Conservation (phyloP, 37 sponge, comb jelly and placozoan genomes). For the Agelas oroides region DNA sequence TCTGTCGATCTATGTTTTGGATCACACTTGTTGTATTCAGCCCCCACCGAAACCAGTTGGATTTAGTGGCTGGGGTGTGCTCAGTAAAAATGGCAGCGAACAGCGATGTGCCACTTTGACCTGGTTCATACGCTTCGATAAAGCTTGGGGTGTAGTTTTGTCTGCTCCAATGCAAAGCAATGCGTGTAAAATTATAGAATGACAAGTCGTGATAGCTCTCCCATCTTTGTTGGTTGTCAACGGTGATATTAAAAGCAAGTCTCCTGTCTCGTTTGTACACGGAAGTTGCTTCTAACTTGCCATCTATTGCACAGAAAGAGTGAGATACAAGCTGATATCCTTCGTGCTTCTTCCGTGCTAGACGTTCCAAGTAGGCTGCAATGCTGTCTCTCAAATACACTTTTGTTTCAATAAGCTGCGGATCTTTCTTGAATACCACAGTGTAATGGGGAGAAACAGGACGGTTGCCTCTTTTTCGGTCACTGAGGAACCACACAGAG, state of each 20-base stretch:
- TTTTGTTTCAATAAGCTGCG: constrained; percentile 20
- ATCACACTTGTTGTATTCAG: background rate
- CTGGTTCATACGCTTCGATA: constrained; percentile 14
- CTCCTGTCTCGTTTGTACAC: constrained; percentile 51
- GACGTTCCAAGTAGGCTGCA: background rate
- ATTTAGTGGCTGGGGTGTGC: background rate
- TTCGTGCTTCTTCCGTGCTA: background rate
- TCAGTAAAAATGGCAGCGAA: constrained; percentile 31
- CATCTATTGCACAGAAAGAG: constrained; percentile 10
- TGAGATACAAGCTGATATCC: constrained; percentile 51
- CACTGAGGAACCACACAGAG: constrained; percentile 4
- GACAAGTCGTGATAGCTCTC: constrained; percentile 16
- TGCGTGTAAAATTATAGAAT: constrained; percentile 31
- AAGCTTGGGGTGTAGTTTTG: constrained; percentile 16
- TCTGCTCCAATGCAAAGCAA: background rate
- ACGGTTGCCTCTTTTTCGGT: constrained; percentile 1
- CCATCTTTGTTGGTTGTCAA: constrained; percentile 7
- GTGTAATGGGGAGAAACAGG: constrained; percentile 15
- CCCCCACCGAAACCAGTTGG: constrained; percentile 55
- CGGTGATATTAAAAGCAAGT: constrained; percentile 29
- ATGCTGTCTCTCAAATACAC: constrained; percentile 26
- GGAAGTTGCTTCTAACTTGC: constrained; percentile 2
- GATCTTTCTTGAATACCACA: constrained; percentile 16
- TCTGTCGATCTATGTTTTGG: background rate
- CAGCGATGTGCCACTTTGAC: background rate